Percentiles rank a stretch among this genome's conserved stretches.
These are phyloP conservation scores for Stratiomys singularior DNA, from an alignment of 2,888 invertebrate species.

Conservation along the genomic window DNA sequence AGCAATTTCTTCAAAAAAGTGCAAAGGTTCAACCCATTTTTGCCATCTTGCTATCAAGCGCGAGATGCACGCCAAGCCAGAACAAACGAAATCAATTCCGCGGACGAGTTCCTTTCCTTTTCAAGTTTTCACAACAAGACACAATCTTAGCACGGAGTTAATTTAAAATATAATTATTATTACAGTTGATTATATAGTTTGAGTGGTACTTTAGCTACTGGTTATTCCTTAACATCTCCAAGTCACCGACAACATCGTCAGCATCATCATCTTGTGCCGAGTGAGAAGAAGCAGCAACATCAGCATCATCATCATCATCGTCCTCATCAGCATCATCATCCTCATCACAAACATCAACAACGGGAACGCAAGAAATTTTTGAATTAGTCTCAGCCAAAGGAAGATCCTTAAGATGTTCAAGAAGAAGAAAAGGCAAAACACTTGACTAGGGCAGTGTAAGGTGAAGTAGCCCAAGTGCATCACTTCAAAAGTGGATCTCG, in stretches of 20 bases:
- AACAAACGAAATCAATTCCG: slow-evolving; percentile 29
- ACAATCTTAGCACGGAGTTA: slow-evolving; percentile 42
- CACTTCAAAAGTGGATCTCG: background rate
- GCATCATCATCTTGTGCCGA: slow-evolving; percentile 16
- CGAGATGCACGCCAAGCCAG: background rate
- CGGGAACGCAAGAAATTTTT: slow-evolving; percentile 23
- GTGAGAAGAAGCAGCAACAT: background rate
- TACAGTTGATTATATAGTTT: slow-evolving; percentile 46
- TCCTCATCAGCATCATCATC: background rate
- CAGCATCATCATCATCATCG: background rate
- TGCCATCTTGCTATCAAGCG: background rate
- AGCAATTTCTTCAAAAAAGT: slow-evolving; percentile 13
- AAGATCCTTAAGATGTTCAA: slow-evolving; percentile 34
- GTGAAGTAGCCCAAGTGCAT: slow-evolving; percentile 33
- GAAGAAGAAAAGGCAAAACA: slow-evolving; percentile 35
- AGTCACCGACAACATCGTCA: slow-evolving; percentile 6
- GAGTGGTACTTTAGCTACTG: slow-evolving; percentile 46
- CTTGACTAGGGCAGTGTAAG: slow-evolving; percentile 33
- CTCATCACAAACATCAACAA: slow-evolving; percentile 13
- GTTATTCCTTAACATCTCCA: slow-evolving; percentile 35
- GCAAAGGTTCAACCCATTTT: slow-evolving; percentile 45
- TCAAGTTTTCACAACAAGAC: slow-evolving; percentile 29
- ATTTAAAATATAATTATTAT: slow-evolving; percentile 48
- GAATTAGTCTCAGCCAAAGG: slow-evolving; percentile 1
- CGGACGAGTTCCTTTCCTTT: slow-evolving; percentile 25